Conservation (phyloP, 2,888 invertebrate genomes). For the Coelinius sp. region DNA sequence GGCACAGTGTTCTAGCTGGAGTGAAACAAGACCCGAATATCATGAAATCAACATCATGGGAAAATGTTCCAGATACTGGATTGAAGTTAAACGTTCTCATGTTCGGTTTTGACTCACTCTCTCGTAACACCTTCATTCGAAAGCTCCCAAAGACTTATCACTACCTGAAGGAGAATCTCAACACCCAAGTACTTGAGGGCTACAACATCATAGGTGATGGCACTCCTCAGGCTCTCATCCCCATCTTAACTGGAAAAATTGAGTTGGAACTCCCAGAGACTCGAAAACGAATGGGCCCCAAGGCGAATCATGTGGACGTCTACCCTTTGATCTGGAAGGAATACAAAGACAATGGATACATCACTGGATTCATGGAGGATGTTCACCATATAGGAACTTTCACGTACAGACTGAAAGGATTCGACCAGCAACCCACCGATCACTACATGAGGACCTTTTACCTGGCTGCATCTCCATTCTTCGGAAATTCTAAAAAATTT, state of each 20-base stretch:
- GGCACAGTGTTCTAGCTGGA: constrained; percentile 80
- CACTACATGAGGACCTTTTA: constrained; percentile 91
- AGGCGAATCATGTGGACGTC: constrained; percentile 79
- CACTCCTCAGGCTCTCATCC: constrained; percentile 89
- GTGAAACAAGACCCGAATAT: constrained; percentile 72
- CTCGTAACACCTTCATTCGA: constrained; percentile 84
- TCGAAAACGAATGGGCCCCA: constrained; percentile 76
- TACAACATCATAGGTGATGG: constrained; percentile 91
- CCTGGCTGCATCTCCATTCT: constrained; percentile 76
- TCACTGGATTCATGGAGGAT: constrained; percentile 91
- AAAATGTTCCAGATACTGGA: constrained; percentile 68
- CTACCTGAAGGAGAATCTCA: constrained; percentile 76
- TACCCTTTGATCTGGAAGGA: constrained; percentile 92
- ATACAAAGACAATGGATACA: constrained; percentile 78
- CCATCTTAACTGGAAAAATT: constrained; percentile 86
- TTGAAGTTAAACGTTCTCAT: constrained; percentile 82
- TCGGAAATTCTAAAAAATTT: constrained; percentile 73
- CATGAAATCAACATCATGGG: constrained; percentile 71
- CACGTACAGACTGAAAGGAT: constrained; percentile 91
- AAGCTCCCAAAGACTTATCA: constrained; percentile 83
- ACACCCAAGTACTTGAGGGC: constrained; percentile 79
- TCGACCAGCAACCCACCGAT: constrained; percentile 86
- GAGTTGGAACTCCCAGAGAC: constrained; percentile 92
- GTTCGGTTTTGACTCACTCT: constrained; percentile 91
- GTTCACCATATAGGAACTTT: constrained; percentile 88